Evolutionary conservation across 1,140 invertebrate species (phyloP).

Genomic region (Hetaerina americana): DNA sequence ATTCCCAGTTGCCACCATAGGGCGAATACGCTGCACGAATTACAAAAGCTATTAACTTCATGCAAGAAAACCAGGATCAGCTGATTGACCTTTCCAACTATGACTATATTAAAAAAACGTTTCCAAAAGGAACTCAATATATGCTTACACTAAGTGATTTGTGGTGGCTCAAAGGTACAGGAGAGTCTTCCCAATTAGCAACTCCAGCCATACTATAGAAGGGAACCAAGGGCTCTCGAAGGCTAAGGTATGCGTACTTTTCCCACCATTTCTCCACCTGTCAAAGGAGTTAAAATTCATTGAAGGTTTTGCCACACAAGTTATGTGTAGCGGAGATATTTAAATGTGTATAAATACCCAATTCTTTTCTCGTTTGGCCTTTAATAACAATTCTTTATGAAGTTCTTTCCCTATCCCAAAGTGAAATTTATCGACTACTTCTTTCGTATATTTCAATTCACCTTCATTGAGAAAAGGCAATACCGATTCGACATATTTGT

Average conservation of each 20-base stretch:
- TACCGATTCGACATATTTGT: constrained; percentile 46
- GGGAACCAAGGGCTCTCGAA: constrained; percentile 46
- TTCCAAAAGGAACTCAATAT: no score
- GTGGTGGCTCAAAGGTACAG: neutral
- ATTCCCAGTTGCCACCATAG: no score
- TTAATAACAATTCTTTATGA: constrained; percentile 46
- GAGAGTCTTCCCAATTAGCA: neutral
- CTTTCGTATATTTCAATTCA: constrained; percentile 34
- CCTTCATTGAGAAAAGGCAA: constrained; percentile 38
- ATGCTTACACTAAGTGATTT: neutral
- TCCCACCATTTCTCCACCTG: constrained; percentile 54
- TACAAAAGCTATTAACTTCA: no score
- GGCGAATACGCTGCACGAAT: no score
- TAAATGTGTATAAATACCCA: constrained; percentile 19
- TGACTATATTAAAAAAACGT: no score
- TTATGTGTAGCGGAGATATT: no score
- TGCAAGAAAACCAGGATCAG: no score
- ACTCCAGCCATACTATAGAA: constrained; percentile 26
- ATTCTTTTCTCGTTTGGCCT: constrained; percentile 32
- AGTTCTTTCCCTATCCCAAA: constrained; percentile 37
- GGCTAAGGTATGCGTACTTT: constrained; percentile 53
- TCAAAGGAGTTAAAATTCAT: neutral
- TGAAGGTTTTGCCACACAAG: constrained; percentile 1
- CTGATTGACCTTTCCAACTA: no score
- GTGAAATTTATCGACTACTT: constrained; percentile 39